Conservation (phyloP, 2,113 vertebrate genomes). For the Myotis lucifugus region DNA sequence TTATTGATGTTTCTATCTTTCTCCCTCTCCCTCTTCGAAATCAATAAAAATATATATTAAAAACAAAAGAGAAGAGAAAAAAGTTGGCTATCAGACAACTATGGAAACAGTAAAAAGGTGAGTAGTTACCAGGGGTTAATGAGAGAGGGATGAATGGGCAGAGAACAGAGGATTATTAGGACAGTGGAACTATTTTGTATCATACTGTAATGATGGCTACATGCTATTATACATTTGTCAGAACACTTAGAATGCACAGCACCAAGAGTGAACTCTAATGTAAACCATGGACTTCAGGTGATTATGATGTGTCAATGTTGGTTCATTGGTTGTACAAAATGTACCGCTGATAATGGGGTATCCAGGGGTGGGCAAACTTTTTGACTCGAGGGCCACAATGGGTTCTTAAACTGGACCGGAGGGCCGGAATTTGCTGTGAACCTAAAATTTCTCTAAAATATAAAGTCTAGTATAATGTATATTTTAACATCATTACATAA, state of each 20-base stretch:
- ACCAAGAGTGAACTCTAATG: not conserved
- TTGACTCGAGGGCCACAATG: too few relatives aligned
- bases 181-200: not conserved
- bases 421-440: too few relatives aligned
- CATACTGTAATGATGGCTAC: too few relatives aligned
- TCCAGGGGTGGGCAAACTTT: too few relatives aligned
- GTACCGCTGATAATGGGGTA: not conserved
- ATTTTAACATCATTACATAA: too few relatives aligned
- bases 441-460: conserved; percentile 1
- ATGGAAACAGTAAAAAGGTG: not conserved
- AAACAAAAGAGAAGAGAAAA: too few relatives aligned
- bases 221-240: not conserved
- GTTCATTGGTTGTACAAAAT: not conserved
- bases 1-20: too few relatives aligned
- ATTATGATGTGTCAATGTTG: not conserved
- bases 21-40: too few relatives aligned
- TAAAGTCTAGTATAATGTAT: not conserved
- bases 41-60: too few relatives aligned
- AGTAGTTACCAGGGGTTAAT: not conserved
- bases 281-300: not conserved
- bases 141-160: not conserved
- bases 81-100: not conserved
- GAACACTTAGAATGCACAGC: not conserved
- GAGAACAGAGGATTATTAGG: not conserved
- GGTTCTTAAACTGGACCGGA: too few relatives aligned